Evolutionary conservation across 2,888 invertebrate genomes (phyloP), one percentile per base, ranked within the genome.

Genomic region (Eupithecia centaureata): DNA sequence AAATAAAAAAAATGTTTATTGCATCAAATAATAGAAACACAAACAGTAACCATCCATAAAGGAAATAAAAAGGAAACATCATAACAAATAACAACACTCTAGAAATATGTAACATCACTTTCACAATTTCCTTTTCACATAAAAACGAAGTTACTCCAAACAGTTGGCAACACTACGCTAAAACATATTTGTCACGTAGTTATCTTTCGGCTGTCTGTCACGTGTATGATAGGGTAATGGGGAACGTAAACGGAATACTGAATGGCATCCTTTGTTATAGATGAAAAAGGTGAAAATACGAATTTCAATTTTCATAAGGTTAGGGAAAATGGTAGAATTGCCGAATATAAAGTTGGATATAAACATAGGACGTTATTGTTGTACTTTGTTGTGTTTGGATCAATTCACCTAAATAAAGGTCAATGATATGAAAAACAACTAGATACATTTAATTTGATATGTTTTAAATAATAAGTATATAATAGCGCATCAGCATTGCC

Each of bases 141-240:
- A 54, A 66, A 61, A 63, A 65, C 47, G 51, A 61, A 42, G 15
- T 60, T 57, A 58, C 56, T 56, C 61, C 33, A 54, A 42, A 65
- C 68, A 61, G 65, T 63, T 66, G 70, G 56, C 66, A 76, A 62
- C 63, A 61, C 79, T 76, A 80, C 75, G 76, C 77, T 75, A 76
- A 77, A 75, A 76, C 75, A 85, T 82, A 87, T 89, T 87, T 82
- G 86, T 89, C 91, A 91, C 88, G 89, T 86, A 77, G 78, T 86
- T 88, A 90, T 90, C 89, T 84, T 73, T 79, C 78, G 79, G 72
- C 81, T 85, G 85, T 86, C 86, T 85, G 88, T 87, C 86, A 88
- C 85, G 84, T 80, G 82, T 84, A 81, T 86, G 89, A 90, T 88
- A 88, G 85, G 86, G 86, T 90, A 90, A 90, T 86, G 83, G 84